Percentiles rank a stretch among this genome's conserved stretches.
Evolutionary conservation across 2,113 vertebrate genomes (phyloP).

Genomic region (Anas platyrhynchos): DNA sequence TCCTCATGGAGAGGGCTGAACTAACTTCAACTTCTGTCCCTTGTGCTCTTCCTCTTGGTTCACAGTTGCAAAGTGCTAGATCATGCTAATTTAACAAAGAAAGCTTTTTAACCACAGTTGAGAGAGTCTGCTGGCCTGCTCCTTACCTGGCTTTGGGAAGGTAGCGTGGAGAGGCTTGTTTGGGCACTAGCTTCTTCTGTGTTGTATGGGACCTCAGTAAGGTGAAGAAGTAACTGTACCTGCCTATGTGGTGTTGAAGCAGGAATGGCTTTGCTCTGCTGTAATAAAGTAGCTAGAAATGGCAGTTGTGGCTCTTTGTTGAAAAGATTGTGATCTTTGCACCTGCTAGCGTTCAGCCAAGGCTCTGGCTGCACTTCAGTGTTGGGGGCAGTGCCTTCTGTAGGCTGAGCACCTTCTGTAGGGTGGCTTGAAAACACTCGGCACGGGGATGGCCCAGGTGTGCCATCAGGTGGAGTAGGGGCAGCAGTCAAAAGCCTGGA

Average conservation of each 20-base stretch:
- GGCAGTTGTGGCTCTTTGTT: not conserved
- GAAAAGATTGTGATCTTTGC: not conserved
- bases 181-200: not conserved
- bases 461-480: not conserved
- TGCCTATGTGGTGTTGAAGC: rapidly evolving
- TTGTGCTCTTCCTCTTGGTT: not conserved
- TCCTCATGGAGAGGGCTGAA: not conserved
- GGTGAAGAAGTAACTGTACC: not conserved
- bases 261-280: not conserved
- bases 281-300: not conserved
- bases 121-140: not conserved
- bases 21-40: not conserved
- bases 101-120: not conserved
- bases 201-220: not conserved
- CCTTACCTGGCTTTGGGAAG: not conserved
- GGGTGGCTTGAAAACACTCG: not conserved
- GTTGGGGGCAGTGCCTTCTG: not conserved
- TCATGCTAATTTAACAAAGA: not conserved
- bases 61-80: not conserved
- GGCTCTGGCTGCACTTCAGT: not conserved
- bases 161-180: not conserved
- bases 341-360: not conserved
- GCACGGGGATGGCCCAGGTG: rapidly evolving
- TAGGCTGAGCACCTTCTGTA: not conserved
- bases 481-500: not conserved